Base-by-base conservation (phyloP, 2,888 invertebrate species). In the Spisula solida region DNA sequence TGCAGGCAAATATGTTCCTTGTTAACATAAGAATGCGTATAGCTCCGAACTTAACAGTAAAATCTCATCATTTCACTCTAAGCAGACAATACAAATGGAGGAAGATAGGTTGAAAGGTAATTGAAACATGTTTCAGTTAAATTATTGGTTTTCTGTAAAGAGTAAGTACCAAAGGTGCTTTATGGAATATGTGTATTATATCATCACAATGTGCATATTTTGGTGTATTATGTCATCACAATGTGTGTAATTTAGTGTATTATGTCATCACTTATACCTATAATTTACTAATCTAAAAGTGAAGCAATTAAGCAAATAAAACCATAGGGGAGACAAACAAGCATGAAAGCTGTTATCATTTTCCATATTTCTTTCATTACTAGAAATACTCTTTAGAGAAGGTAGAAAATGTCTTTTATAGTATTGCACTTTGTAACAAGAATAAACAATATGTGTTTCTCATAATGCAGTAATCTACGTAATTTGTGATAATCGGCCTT, bases 1-100 rank as follows among this genome's bases (percentile, higher is more conserved):
- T 0, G 41, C 55, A 34, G n/a, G 31, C n/a, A 85, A 85, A 79
- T 85, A 85, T 85, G 85, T 79, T 79, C 25, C 79, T 85, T 56
- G 85, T 79, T 85, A 85, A 85, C 79, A 51, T 1, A 25, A 85
- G 85, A 85, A 85, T 85, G 85, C 79, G 56, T 34, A 79, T 34
- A 79, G 34, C 34, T 41, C 4, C 29, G 55, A 56, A 56, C 31
- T 29, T 8, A 31, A 79, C 78, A 25, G 79, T 85, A 55, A 79
- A 16, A n/a, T 79, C 79, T 79, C 10, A 55, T 79, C 79, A 56
- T 79, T 20, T 85, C 79, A 41, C 56, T 55, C 79, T 85, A 85
- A 85, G 55, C 34, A 85, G 85, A n/a, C 25, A 79, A 55, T 56
- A 78, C 34, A 31, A 47, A n/a, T 10, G 41, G 31, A 83, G 70